phyloP scores from a whole-genome alignment of 2,888 invertebrate genomes.

The Acrocyrtus sp. region DNA sequence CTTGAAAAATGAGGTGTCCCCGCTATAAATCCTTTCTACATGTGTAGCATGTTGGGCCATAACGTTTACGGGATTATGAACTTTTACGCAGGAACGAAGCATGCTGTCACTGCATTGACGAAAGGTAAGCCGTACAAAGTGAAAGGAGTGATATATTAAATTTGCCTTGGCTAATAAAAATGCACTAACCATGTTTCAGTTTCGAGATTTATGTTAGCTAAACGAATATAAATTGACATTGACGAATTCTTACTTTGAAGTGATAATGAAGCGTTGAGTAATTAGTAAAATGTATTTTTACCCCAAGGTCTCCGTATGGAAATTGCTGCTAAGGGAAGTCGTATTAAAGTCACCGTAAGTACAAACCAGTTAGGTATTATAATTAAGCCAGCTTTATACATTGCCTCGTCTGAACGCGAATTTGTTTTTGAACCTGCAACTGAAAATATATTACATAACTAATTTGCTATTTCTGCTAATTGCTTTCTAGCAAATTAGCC shows the following conservation, averaged over 20 bases:
- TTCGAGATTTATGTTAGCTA: too few relatives aligned
- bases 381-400: background rate
- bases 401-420: background rate
- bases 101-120: slow-evolving; percentile 70
- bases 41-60: slow-evolving; percentile 65
- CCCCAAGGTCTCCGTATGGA: slow-evolving; percentile 70
- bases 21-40: too few relatives aligned
- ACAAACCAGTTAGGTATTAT: too few relatives aligned
- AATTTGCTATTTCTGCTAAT: too few relatives aligned
- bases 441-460: background rate
- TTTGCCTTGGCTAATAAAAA: too few relatives aligned
- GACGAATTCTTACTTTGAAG: too few relatives aligned
- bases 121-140: slow-evolving; percentile 61
- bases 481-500: slow-evolving; percentile 59
- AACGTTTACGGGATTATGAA: slow-evolving; percentile 63
- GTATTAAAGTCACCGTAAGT: slow-evolving; percentile 66
- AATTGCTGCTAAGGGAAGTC: slow-evolving; percentile 67
- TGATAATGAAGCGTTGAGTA: too few relatives aligned
- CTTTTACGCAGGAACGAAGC: slow-evolving; percentile 71
- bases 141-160: slow-evolving; percentile 70
- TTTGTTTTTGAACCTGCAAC: background rate
- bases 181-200: slow-evolving; percentile 66
- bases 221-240: too few relatives aligned
- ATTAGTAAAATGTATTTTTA: too few relatives aligned
- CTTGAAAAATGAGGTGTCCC: too few relatives aligned